phyloP scores from a whole-genome alignment of 2,113 vertebrate species.

The Xiphophorus hellerii region DNA sequence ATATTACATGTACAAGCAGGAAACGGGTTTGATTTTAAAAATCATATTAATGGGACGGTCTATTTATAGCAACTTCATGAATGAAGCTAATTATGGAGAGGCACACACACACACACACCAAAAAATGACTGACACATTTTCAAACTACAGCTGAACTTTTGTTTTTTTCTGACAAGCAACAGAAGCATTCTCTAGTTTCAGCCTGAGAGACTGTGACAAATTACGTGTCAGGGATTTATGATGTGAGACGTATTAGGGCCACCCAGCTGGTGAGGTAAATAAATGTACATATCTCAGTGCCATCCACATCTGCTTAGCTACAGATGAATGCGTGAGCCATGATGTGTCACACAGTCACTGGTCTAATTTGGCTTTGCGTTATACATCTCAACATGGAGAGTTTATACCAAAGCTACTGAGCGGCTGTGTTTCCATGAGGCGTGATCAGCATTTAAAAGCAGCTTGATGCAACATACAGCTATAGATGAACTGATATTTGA shows the following conservation, averaged over 20 bases:
- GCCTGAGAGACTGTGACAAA: slow-evolving; percentile 72
- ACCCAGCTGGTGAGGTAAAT: slow-evolving; percentile 75
- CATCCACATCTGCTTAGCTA: slow-evolving; percentile 72
- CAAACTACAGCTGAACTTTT: slow-evolving; percentile 44
- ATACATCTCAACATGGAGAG: background rate
- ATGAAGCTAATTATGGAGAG: slow-evolving; percentile 27
- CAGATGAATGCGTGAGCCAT: slow-evolving; percentile 43
- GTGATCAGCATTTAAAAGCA: slow-evolving; percentile 16
- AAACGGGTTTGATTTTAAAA: slow-evolving; percentile 10
- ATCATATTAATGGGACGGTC: background rate
- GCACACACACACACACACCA: background rate
- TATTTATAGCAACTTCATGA: slow-evolving; percentile 15
- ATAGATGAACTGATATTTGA: slow-evolving; percentile 1
- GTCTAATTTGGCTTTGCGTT: slow-evolving; percentile 31
- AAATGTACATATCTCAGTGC: slow-evolving; percentile 72
- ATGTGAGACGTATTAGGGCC: slow-evolving; percentile 77
- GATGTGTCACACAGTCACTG: slow-evolving; percentile 45
- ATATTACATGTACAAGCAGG: slow-evolving; percentile 4
- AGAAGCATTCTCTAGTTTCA: slow-evolving; percentile 50
- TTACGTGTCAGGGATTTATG: slow-evolving; percentile 77
- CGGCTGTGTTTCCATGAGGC: slow-evolving; percentile 11
- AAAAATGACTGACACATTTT: slow-evolving; percentile 49
- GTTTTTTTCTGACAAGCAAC: slow-evolving; percentile 40
- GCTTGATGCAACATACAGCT: background rate
- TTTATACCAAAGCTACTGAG: slow-evolving; percentile 24